These are phyloP conservation scores for Hiodon alosoides DNA, from an alignment of 2,113 vertebrate species.

Conservation along the genomic window DNA sequence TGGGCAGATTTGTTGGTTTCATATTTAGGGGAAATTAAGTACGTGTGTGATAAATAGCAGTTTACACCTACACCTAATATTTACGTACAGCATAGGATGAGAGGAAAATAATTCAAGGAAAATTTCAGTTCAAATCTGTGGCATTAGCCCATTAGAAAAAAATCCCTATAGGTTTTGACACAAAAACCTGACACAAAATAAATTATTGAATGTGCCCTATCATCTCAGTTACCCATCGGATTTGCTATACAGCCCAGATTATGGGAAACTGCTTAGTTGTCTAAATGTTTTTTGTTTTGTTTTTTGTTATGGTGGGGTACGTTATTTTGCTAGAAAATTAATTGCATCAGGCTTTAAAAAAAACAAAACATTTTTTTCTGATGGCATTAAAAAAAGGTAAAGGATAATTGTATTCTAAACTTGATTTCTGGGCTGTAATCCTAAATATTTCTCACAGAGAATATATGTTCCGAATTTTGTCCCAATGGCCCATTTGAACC, in stretches of 20 bases:
- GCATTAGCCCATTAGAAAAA: neutral
- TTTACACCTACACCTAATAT: too few relatives aligned
- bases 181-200: neutral
- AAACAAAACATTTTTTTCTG: too few relatives aligned
- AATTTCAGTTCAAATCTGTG: neutral
- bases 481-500: too few relatives aligned
- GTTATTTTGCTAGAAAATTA: neutral
- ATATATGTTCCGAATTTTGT: neutral
- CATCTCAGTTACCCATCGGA: neutral
- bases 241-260: neutral
- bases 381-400: neutral
- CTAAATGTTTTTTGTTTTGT: conserved; percentile 5
- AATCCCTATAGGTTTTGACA: neutral
- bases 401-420: neutral
- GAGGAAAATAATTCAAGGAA: too few relatives aligned
- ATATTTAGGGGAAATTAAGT: too few relatives aligned
- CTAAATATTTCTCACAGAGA: neutral
- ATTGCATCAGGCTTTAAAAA: neutral
- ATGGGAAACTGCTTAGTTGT: neutral
- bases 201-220: neutral
- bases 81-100: too few relatives aligned
- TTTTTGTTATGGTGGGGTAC: neutral
- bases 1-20: too few relatives aligned
- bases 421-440: conserved; percentile 14
- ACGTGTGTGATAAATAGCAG: too few relatives aligned